These are phyloP conservation scores for Drosophila formosana DNA, from an alignment of 2,888 invertebrate genomes.

Conservation along the genomic window DNA sequence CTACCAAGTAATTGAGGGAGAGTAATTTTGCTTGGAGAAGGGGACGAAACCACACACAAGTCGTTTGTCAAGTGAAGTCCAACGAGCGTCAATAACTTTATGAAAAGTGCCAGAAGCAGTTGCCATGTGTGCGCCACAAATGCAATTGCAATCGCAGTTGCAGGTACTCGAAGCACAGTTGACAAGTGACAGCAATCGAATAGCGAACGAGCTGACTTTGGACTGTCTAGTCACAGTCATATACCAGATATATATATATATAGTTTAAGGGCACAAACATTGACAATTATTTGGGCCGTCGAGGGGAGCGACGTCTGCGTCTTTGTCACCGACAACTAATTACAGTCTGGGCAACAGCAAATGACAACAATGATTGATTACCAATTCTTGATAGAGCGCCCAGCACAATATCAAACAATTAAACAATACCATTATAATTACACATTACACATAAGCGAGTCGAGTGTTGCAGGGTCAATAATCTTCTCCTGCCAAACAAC, in stretches of 20 bases:
- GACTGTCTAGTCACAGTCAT: conserved; percentile 9
- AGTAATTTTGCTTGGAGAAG: neutral
- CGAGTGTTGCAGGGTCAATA: neutral
- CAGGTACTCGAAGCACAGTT: conserved; percentile 21
- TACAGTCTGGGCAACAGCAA: conserved; percentile 13
- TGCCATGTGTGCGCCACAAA: conserved; percentile 2
- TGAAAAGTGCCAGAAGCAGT: conserved; percentile 32
- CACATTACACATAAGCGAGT: conserved; percentile 27
- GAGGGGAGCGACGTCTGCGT: neutral
- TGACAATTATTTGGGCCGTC: conserved; percentile 14
- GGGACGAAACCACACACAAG: conserved; percentile 3
- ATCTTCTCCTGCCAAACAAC: neutral
- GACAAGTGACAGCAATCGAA: conserved; percentile 51
- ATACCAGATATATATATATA: neutral
- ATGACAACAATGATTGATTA: conserved; percentile 48
- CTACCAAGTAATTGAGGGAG: no score
- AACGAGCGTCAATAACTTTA: conserved; percentile 27
- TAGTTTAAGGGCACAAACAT: conserved; percentile 6
- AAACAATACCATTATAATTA: conserved; percentile 46
- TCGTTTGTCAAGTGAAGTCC: conserved; percentile 33
- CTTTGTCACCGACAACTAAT: conserved; percentile 16
- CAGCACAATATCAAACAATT: conserved; percentile 46
- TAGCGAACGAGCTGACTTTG: conserved; percentile 1
- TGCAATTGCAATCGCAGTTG: conserved; percentile 1
- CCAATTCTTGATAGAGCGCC: conserved; percentile 24